Evolutionary conservation across 2,113 vertebrate genomes (phyloP), one percentile per base, ranked within the genome.

Genomic region (Oncorhynchus kisutch): DNA sequence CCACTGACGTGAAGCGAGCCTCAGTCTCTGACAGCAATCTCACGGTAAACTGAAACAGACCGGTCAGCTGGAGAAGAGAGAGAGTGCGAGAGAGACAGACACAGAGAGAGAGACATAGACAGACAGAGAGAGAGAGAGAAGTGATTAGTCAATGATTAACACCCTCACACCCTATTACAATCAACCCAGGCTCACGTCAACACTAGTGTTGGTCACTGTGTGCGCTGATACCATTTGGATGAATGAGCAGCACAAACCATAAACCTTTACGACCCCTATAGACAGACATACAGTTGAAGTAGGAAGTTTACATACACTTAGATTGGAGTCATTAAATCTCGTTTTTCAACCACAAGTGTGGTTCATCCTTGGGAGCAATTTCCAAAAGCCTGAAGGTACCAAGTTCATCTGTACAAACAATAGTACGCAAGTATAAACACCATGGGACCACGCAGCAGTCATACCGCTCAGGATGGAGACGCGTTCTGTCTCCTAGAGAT

Each of bases 1-100:
- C 94, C 16, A 95, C 94, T 39, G 94, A 95, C 18, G 94, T 95
- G 83, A 95, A 95, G 3, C 93, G 92, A 81, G 94, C 94, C 84
- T 95, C 94, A 0, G 92, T 93, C 88, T 95, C 94, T 14, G 92
- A 82, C 76, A 93, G 89, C 39, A 95, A 89, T 39, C 94, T 91
- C 81, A 94, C 87, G 0, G 94, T 95, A 70, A 95, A 95, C 88
- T 95, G 94, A 80, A 95, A 94, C 75, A 95, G 85, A 70, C 94
- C 94, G 16, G 92, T 94, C 67, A 95, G 87, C 94, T 95, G 84
- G 45, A 82, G 65, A 49, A 34, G 49, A 54, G 25, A 70, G 68
- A 69, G 31, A 72, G 57, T 69, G 48, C 70, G 70, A 54, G 25
- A 54, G 25, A 82, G 9, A 25, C n/a, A n/a, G 12, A 45, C 8